phyloP scores from a whole-genome alignment of 2,797 vertebrate genomes.

The Masticophis lateralis region DNA sequence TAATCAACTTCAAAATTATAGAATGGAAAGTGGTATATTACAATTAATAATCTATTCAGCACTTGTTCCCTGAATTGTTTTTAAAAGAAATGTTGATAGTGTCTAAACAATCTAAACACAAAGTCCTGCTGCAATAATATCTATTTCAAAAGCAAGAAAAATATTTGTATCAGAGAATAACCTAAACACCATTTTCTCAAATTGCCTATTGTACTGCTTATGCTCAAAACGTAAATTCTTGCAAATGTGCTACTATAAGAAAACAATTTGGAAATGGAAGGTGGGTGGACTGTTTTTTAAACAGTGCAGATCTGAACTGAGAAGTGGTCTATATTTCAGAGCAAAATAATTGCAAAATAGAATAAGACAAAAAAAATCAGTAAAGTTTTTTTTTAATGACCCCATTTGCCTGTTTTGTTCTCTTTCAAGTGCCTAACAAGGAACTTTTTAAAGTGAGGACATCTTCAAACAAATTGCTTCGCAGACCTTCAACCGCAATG shows the following conservation, averaged over 20 bases:
- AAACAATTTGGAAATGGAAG: neutral
- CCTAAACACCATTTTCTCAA: neutral
- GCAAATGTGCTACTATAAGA: neutral
- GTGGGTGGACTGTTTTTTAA: neutral
- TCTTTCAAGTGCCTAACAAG: neutral
- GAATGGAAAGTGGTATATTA: neutral
- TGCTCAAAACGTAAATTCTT: neutral
- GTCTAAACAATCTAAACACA: neutral
- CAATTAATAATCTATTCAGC: neutral
- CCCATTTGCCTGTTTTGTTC: neutral
- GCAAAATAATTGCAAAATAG: neutral
- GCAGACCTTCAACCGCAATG: neutral
- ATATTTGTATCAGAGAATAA: neutral
- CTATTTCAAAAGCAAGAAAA: neutral
- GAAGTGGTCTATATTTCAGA: neutral
- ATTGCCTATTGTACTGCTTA: neutral
- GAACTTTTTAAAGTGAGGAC: neutral
- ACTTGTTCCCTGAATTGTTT: neutral
- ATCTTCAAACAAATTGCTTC: neutral
- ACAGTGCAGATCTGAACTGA: neutral
- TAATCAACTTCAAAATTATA: neutral
- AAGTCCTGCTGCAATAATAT: neutral
- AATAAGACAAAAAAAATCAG: neutral
- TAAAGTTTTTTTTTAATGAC: neutral
- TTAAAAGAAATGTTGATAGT: neutral